Evolutionary conservation across 30 jellyfish, hydroid and myxozoan species (phyloP), one percentile per base, ranked within the genome.

Genomic region (Calvadosia cruxmelitensis): DNA sequence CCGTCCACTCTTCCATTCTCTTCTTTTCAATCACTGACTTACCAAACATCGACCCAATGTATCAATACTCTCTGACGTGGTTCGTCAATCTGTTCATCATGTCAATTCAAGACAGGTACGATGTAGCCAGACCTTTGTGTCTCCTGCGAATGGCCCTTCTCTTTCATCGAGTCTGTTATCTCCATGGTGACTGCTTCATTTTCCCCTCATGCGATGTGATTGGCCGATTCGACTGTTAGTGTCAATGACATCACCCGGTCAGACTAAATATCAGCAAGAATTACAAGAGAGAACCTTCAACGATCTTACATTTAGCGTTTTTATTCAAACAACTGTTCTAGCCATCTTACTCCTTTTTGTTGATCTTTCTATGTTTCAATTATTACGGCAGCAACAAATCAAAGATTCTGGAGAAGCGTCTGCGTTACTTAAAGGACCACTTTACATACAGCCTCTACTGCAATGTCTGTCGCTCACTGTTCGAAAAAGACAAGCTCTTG

Each of bases 1-100:
- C 98, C 42, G 93, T 85, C 52, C 98, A 89, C 64, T 89, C 98
- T 0, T 89, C 98, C 29, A 75, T 89, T 13, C 65, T 89, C 48
- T 89, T 89, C 75, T 89, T 89, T 78, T 89, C 98, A 2, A 89
- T 81, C 7, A 89, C 98, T 33, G 98, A 89, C 42, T 86, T 89
- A 5, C 98, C 98, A 16, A 89, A 89, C 68, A 89, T 89, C 50
- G 98, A 89, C 35, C 98, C 98, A 2, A 89, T 89, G 98, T 89
- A 89, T 49, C 98, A 89, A 63, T 89, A 89, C 69, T 89, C 98
- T 0, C 64, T 89, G 50, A 80, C 95, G 3, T 89, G 98, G 98
- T 89, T 89, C 65, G 98, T 89, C 89, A 81, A 89, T 57, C 90
- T 89, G 68, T 89, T 80, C 76, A 81, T 81, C 28, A 79, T 90